Base-by-base conservation (phyloP, 2,113 vertebrate species). In the Campylomormyrus tamandua region DNA sequence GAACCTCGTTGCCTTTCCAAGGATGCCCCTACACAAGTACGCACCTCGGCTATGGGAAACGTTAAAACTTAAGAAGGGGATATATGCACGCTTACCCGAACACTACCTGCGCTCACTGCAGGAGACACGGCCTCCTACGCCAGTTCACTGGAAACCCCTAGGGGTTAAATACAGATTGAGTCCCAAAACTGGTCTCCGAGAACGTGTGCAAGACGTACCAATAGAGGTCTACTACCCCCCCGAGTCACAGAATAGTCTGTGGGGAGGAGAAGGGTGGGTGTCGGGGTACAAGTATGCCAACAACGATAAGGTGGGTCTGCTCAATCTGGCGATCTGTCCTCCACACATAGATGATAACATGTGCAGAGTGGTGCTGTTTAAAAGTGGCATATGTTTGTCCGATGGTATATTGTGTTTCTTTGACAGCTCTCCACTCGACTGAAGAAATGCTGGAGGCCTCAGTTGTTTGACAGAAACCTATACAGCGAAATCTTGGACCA, bases 401-500 rank as follows among this genome's bases (percentile, higher is more conserved):
- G 4, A 48, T 39, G 74, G 62, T 53, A 49, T 42, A 24, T n/a
- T 21, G 46, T 74, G 3, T 5, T 92, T 42, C 85, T 7, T 74
- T 11, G 42, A 5, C 89, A 99, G 98, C 94, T 99, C 90, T 97
- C 96, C 0, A 94, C 90, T 39, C 95, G 97, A 77, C 19, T 98
- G 89, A 97, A 91, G 92, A 98, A 97, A 92, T 92, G 90, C 0
- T 99, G 98, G 98, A 99, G 97, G 93, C 97, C 98, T 0, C 97
- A 98, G 95, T 91, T 99, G 10, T 96, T 98, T 2, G 90, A 93
- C 9, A 96, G 97, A 5, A 95, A 97, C 89, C 93, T 99, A 31
- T 98, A 99, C 95, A 99, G 98, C 4, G 98, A 99, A 94, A 98
- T 99, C 94, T 95, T 99, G 0, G 96, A 99, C 87, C 95, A 95